Evolutionary conservation across 2,888 invertebrate species (phyloP).

Genomic region (Hyles lineata): DNA sequence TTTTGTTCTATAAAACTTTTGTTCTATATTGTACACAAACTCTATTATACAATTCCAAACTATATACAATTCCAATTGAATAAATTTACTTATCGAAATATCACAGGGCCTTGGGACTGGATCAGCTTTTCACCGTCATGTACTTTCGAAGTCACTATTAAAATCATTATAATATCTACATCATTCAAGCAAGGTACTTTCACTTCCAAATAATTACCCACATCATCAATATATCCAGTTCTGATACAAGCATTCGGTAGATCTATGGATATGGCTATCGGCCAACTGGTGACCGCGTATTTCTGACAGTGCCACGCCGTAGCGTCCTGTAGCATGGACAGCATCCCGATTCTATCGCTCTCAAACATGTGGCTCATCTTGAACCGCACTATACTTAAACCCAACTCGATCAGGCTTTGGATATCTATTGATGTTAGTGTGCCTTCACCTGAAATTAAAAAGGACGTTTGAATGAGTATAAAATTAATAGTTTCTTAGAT

Average conservation of each 20-base stretch:
- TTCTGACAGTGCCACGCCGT: slow-evolving; percentile 53
- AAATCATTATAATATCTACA: too few species aligned
- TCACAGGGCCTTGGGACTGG: too few species aligned
- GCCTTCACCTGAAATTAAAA: slow-evolving; percentile 42
- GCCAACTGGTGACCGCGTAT: slow-evolving; percentile 54
- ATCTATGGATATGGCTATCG: slow-evolving; percentile 57
- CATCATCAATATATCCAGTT: slow-evolving; percentile 51
- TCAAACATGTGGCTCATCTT: slow-evolving; percentile 50
- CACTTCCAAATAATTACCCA: slow-evolving; percentile 32
- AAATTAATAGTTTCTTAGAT: too few species aligned
- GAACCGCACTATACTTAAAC: slow-evolving; percentile 51
- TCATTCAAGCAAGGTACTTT: too few species aligned
- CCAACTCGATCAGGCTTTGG: slow-evolving; percentile 52
- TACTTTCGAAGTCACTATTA: too few species aligned
- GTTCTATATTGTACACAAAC: too few species aligned
- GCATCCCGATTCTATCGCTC: slow-evolving; percentile 44
- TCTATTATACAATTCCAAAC: too few species aligned
- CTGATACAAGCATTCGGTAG: slow-evolving; percentile 59
- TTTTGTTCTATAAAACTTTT: too few species aligned
- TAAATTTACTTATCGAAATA: too few species aligned
- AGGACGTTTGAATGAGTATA: not conserved
- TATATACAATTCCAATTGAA: too few species aligned
- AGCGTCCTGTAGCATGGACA: slow-evolving; percentile 44
- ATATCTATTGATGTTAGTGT: slow-evolving; percentile 51
- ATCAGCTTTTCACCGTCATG: too few species aligned